Percentiles rank a stretch among this genome's conserved stretches.
phyloP scores from a whole-genome alignment of 1,140 invertebrate species.

The Lamellibrachia luymesi region DNA sequence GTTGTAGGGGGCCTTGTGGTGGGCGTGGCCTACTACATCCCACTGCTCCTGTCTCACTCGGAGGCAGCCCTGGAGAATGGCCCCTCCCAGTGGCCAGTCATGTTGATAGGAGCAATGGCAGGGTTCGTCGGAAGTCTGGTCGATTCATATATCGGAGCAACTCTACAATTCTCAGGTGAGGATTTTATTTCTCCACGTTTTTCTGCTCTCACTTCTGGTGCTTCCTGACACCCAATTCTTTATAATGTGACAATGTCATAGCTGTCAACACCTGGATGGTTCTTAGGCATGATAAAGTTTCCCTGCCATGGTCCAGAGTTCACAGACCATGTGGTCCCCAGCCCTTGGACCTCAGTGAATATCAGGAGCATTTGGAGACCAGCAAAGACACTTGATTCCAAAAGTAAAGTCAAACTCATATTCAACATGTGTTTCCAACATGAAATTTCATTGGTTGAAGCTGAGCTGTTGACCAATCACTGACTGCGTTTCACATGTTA shows the following conservation, averaged over 20 bases:
- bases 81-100: slow-evolving; percentile 14
- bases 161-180: slow-evolving; percentile 12
- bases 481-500: not conserved
- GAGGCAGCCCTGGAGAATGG: not conserved
- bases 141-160: slow-evolving; percentile 14
- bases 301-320: too few species aligned
- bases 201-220: not conserved
- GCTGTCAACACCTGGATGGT: not conserved
- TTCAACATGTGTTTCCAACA: too few species aligned
- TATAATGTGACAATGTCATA: not conserved
- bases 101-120: not conserved
- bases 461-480: not conserved
- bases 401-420: too few species aligned
- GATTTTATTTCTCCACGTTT: not conserved
- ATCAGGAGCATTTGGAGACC: too few species aligned
- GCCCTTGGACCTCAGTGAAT: too few species aligned
- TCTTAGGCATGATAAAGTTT: too few species aligned
- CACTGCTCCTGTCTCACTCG: not conserved
- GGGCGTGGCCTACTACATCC: not conserved
- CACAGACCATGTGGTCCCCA: too few species aligned
- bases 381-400: too few species aligned
- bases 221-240: not conserved
- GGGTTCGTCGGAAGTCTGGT: slow-evolving; percentile 7
- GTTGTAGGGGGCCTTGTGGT: slow-evolving; percentile 14
- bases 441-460: too few species aligned